phyloP scores from a whole-genome alignment of 2,113 vertebrate species.

The Chunga burmeisteri region DNA sequence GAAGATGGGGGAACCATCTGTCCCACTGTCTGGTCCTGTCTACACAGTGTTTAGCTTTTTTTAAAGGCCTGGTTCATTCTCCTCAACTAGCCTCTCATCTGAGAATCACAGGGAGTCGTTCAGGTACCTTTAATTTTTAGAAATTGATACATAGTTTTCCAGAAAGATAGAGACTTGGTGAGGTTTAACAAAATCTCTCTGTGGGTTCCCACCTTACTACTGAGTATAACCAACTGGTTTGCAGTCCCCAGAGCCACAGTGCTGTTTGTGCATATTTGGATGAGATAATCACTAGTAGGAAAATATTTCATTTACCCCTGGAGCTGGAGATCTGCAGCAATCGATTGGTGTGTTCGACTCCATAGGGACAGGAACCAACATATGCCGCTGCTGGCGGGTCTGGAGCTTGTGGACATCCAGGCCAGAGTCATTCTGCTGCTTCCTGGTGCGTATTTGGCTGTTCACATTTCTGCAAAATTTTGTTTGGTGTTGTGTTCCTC shows the following conservation, averaged over 20 bases:
- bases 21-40: background rate
- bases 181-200: background rate
- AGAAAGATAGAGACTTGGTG: background rate
- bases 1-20: background rate
- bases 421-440: background rate
- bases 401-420: background rate
- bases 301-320: background rate
- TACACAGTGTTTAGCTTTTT: background rate
- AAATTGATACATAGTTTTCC: background rate
- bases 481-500: background rate
- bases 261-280: background rate
- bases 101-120: background rate
- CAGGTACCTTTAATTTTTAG: background rate
- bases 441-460: background rate
- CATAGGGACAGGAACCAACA: background rate
- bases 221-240: background rate
- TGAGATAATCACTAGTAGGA: background rate
- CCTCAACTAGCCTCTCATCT: background rate
- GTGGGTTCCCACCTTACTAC: background rate
- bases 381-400: background rate
- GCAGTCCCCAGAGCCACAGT: background rate
- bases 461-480: background rate
- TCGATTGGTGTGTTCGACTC: background rate
- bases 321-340: background rate
- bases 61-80: background rate